phyloP scores from a whole-genome alignment of 2,113 vertebrate genomes.

The Coryphaenoides rupestris region DNA sequence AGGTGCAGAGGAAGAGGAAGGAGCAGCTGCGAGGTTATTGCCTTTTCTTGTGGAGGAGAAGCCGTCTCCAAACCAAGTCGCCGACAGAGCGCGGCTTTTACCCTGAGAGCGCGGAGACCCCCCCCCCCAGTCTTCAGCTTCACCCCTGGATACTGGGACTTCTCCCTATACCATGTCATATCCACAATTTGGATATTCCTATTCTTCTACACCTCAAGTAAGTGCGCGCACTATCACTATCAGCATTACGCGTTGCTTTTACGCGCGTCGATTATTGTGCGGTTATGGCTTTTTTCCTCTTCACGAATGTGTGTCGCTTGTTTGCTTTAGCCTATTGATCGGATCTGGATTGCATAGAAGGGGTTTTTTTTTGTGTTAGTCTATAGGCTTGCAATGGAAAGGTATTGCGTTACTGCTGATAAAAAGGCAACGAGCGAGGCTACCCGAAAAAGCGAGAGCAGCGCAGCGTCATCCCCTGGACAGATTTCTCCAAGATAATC shows the following conservation, averaged over 20 bases:
- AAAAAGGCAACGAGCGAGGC: slow-evolving; percentile 29
- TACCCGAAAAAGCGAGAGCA: slow-evolving; percentile 46
- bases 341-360: slow-evolving; percentile 34
- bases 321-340: slow-evolving; percentile 43
- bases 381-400: slow-evolving; percentile 27
- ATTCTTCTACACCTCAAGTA: slow-evolving; percentile 98
- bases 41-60: too few species aligned
- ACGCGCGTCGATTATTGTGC: slow-evolving; percentile 7
- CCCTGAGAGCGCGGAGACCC: slow-evolving; percentile 76
- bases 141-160: slow-evolving; percentile 81
- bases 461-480: slow-evolving; percentile 43
- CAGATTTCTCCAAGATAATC: slow-evolving; percentile 59
- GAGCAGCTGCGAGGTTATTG: background rate
- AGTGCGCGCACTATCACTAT: slow-evolving; percentile 56
- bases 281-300: slow-evolving; percentile 43
- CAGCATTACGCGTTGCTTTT: background rate
- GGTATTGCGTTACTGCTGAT: slow-evolving; percentile 46
- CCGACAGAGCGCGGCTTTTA: slow-evolving; percentile 73
- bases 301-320: slow-evolving; percentile 41
- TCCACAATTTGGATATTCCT: slow-evolving; percentile 99
- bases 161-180: slow-evolving; percentile 98
- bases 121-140: slow-evolving; percentile 83
- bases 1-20: too few species aligned
- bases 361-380: slow-evolving; percentile 42
- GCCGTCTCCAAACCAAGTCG: too few species aligned